Conservation (phyloP, 30 jellyfish, hydroid and myxozoan genomes). For the Rhopilema esculentum region DNA sequence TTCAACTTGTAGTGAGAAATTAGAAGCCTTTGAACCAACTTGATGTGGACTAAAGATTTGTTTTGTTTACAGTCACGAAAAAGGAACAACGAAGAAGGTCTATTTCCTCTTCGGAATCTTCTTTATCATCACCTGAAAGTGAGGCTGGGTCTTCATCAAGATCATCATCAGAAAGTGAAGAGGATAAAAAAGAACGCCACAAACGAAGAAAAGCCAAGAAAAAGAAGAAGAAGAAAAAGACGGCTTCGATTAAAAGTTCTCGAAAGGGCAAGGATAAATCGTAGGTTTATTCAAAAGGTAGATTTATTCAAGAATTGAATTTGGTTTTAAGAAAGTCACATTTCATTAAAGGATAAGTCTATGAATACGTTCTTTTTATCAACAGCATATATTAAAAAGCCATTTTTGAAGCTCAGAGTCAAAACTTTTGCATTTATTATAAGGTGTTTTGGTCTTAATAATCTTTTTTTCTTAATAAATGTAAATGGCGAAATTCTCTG, state of each 20-base stretch:
- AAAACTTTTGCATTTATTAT: too few relatives aligned
- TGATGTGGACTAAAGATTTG: neutral
- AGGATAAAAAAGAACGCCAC: constrained; percentile 25
- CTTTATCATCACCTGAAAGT: constrained; percentile 55
- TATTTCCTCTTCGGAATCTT: constrained; percentile 27
- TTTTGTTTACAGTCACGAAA: neutral
- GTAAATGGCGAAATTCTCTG: too few relatives aligned
- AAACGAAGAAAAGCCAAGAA: constrained; percentile 41
- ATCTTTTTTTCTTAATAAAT: too few relatives aligned
- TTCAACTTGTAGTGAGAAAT: too few relatives aligned
- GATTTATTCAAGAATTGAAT: neutral
- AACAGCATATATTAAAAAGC: too few relatives aligned
- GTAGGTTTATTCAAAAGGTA: neutral
- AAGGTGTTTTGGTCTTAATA: too few relatives aligned
- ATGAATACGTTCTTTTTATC: too few relatives aligned
- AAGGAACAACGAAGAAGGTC: constrained; percentile 30
- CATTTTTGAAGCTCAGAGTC: too few relatives aligned
- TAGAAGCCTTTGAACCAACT: too few relatives aligned
- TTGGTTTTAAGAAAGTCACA: too few relatives aligned
- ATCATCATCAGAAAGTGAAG: constrained; percentile 22
- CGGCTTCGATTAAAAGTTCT: constrained; percentile 4
- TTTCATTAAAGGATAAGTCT: too few relatives aligned
- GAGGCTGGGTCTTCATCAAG: constrained; percentile 46
- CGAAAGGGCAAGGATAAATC: neutral
- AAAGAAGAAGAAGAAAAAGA: constrained; percentile 46